Base-by-base conservation (phyloP, 2,888 invertebrate species). In the Orthosia incerta region DNA sequence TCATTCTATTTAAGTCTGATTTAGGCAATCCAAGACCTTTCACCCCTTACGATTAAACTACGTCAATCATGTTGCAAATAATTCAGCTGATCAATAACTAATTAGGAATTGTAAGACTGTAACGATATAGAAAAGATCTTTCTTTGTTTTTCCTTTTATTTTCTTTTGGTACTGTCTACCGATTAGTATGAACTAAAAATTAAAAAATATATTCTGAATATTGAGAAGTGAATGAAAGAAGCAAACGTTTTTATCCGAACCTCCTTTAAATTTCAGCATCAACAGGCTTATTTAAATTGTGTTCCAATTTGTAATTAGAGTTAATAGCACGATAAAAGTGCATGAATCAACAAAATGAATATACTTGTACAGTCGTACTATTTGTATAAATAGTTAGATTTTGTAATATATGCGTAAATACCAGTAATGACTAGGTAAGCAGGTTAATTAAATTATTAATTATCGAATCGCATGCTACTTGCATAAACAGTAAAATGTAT, bases 401-500 rank as follows among this genome's bases (percentile, higher is more conserved):
- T 66, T 60, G 55, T 70, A 64, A 63, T 60, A 74, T 73, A 70
- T 67, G 53, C 70, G 57, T 74, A 61, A 60, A 72, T 70, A 20
- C 48, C n/a, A 31, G 67, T 67, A 65, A 80, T 72, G 18, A 62
- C 31, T 63, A 57, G 46, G 55, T 60, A 78, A 67, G 64, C 78
- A 62, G 64, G 70, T 55, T 71, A 71, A 74, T 74, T 71, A 62
- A 74, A 65, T 71, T 74, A 74, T 71, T 71, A 65, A 74, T 71
- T 74, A 78, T 55, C 26, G 16, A 45, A 68, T 51, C 26, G 39
- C 74, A 71, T 65, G 68, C 61, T 56, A 59, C 72, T 46, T 4
- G 69, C 31, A 59, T 64, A 64, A 67, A 69, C 39, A 39, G 45
- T 13, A 51, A 64, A 55, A 55, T 46, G n/a, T 39, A 26, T 62